Evolutionary conservation across 2,113 vertebrate species (phyloP).

Genomic region (Ctenodactylus gundi): DNA sequence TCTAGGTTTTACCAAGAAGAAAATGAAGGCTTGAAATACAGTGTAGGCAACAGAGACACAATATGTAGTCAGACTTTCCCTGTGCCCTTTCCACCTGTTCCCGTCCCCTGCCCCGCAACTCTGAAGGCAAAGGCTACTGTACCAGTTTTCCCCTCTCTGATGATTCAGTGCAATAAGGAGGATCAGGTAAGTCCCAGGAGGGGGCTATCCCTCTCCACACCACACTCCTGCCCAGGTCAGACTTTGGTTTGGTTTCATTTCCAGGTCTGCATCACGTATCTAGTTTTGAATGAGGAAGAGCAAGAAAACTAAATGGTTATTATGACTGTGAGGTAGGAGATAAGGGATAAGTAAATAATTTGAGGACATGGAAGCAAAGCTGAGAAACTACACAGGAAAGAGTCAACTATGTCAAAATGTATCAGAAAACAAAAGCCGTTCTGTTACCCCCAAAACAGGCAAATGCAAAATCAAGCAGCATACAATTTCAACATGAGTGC

Average conservation of each 20-base stretch:
- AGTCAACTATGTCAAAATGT: too few species aligned
- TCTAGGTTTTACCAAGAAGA: background rate
- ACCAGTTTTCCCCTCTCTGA: background rate
- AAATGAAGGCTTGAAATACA: conserved; percentile 15
- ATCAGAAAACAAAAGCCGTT: too few species aligned
- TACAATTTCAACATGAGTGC: too few species aligned
- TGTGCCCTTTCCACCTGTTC: background rate
- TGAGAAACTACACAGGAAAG: too few species aligned
- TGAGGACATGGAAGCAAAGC: too few species aligned
- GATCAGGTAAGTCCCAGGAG: background rate
- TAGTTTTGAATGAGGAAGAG: background rate
- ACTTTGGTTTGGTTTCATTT: background rate
- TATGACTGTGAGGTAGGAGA: background rate
- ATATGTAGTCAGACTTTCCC: background rate
- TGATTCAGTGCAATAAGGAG: background rate
- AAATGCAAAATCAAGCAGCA: too few species aligned
- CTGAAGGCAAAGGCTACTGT: background rate
- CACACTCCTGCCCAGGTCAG: background rate
- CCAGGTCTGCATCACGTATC: background rate
- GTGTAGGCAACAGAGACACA: background rate
- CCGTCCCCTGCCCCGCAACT: background rate
- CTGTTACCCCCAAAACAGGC: too few species aligned
- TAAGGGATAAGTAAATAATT: too few species aligned
- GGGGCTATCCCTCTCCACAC: background rate
- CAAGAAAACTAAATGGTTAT: background rate